These are phyloP conservation scores for Sogatella furcifera DNA, from an alignment of 1,140 invertebrate species.

Conservation along the genomic window DNA sequence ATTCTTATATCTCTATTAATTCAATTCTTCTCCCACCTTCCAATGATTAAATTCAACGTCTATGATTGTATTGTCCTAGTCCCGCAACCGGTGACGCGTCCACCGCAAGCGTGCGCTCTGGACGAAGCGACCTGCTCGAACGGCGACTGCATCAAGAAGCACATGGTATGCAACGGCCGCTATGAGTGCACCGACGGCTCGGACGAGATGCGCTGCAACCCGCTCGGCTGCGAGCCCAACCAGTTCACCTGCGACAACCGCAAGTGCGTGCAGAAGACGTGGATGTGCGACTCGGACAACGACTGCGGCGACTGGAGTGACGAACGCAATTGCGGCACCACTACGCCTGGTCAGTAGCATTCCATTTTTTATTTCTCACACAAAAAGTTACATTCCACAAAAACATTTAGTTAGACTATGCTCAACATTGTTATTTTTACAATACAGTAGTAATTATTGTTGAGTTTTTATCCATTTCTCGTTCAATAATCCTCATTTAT, in stretches of 20 bases:
- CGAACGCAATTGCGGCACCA: slow-evolving; percentile 50
- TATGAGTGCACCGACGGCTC: slow-evolving; percentile 76
- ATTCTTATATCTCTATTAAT: too few relatives aligned
- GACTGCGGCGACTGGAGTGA: slow-evolving; percentile 90
- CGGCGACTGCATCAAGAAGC: slow-evolving; percentile 78
- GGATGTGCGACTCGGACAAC: slow-evolving; percentile 84
- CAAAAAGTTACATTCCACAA: too few relatives aligned
- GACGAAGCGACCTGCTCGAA: slow-evolving; percentile 84
- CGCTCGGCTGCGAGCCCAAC: slow-evolving; percentile 79
- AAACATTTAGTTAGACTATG: too few relatives aligned
- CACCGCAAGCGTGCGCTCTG: slow-evolving; percentile 46
- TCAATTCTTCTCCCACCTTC: too few relatives aligned
- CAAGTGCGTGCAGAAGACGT: slow-evolving; percentile 82
- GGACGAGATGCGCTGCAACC: slow-evolving; percentile 75
- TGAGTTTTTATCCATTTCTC: too few relatives aligned
- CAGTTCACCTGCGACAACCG: slow-evolving; percentile 81
- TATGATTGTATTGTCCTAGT: slow-evolving; percentile 27
- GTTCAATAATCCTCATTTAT: too few relatives aligned
- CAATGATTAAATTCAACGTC: too few relatives aligned
- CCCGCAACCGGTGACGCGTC: slow-evolving; percentile 31
- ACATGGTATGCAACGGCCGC: slow-evolving; percentile 68
- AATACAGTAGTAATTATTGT: too few relatives aligned
- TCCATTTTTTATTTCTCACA: background rate
- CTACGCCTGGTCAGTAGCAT: slow-evolving; percentile 31
- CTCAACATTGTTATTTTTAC: too few relatives aligned